Evolutionary conservation across 1,140 invertebrate species (phyloP).

Genomic region (Frieseomelitta varia): DNA sequence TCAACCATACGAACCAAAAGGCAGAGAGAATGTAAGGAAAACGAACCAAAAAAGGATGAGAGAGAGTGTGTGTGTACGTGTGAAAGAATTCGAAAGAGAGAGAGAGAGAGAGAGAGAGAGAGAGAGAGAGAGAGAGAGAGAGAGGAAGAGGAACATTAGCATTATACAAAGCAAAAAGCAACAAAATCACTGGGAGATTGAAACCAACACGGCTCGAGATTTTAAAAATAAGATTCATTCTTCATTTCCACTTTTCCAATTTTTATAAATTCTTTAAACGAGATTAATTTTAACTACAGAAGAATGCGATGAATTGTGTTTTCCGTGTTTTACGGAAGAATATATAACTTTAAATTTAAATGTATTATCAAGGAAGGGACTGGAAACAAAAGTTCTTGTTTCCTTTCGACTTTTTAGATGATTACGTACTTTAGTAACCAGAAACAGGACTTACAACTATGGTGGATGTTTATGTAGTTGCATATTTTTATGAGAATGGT

Average conservation of each 20-base stretch:
- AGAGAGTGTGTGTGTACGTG: background rate
- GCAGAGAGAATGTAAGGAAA: conserved; percentile 60
- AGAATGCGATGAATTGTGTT: too few relatives aligned
- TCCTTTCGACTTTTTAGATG: too few relatives aligned
- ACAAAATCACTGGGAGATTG: conserved; percentile 10
- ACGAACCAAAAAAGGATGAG: background rate
- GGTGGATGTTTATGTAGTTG: too few relatives aligned
- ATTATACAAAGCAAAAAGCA: background rate
- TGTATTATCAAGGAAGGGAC: too few relatives aligned
- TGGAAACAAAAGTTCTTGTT: background rate
- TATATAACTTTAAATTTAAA: too few relatives aligned
- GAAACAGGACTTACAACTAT: background rate
- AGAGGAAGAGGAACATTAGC: conserved; percentile 50
- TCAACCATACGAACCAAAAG: conserved; percentile 38
- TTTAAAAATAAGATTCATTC: background rate
- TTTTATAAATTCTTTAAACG: background rate
- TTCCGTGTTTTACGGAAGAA: too few relatives aligned
- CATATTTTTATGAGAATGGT: too few relatives aligned
- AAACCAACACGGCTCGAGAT: background rate
- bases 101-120: conserved; percentile 35
- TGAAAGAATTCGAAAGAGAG: conserved; percentile 9
- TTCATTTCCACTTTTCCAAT: background rate
- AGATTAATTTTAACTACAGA: background rate
- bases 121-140: conserved; percentile 35
- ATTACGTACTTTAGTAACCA: background rate